Conservation (phyloP, 2,797 vertebrate genomes). For the Poecilia wingei region DNA sequence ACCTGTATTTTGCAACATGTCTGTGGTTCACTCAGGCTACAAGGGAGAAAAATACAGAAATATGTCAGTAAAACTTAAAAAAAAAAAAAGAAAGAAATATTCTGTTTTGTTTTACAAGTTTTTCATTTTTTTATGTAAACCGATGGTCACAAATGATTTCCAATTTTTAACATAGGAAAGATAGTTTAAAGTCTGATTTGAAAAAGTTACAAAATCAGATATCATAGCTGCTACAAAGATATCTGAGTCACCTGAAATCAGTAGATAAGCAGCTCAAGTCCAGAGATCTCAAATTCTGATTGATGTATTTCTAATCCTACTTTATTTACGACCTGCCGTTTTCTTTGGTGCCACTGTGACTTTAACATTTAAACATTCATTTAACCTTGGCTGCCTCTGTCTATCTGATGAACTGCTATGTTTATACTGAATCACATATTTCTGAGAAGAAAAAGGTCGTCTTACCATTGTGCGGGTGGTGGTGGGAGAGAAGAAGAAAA, state of each 20-base stretch:
- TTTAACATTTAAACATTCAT: not conserved
- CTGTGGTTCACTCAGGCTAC: not conserved
- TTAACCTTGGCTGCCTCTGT: not conserved
- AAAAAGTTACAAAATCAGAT: not conserved
- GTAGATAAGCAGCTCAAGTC: not conserved
- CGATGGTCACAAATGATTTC: not conserved
- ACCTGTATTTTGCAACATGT: not conserved
- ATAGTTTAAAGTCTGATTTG: not conserved
- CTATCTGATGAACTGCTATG: not conserved
- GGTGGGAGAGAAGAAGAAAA: conserved; percentile 87
- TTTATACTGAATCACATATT: not conserved
- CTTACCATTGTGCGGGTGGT: conserved; percentile 87
- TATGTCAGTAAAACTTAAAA: not conserved
- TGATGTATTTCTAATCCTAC: not conserved
- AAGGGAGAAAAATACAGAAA: not conserved
- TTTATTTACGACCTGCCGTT: not conserved
- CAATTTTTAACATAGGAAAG: not conserved
- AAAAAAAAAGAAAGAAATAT: not conserved
- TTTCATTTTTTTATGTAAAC: not conserved
- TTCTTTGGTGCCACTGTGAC: not conserved
- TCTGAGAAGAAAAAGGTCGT: not conserved
- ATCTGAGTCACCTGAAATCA: not conserved
- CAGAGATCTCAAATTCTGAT: not conserved
- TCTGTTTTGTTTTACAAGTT: not conserved
- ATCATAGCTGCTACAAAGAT: not conserved